Evolutionary conservation across 2,113 vertebrate species (phyloP).

Genomic region (Passer montanus): DNA sequence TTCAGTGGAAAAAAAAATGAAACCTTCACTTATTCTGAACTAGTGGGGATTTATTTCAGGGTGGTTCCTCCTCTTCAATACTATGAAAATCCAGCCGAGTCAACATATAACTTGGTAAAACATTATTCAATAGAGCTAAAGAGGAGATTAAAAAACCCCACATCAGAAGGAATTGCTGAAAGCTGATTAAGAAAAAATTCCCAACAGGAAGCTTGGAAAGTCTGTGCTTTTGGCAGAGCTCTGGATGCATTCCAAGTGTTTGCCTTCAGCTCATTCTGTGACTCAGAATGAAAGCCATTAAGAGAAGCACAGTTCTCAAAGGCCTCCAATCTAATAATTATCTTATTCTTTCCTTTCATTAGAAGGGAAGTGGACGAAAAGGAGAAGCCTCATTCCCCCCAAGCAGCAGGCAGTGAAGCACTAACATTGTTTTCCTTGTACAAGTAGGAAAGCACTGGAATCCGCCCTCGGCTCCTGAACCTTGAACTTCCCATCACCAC

Average conservation of each 20-base stretch:
- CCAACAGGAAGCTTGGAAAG: neutral
- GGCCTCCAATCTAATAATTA: neutral
- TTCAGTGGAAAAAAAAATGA: slow-evolving; percentile 3
- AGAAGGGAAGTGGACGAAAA: neutral
- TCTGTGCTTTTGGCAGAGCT: neutral
- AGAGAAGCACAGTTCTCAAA: neutral
- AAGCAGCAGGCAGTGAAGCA: neutral
- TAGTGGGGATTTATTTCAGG: neutral
- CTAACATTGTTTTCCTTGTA: slow-evolving; percentile 80
- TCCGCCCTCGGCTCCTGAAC: slow-evolving; percentile 82
- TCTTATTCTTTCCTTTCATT: neutral
- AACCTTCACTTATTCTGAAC: slow-evolving; percentile 1
- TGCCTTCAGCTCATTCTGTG: neutral
- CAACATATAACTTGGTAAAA: neutral
- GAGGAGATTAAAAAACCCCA: neutral
- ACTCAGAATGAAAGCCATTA: neutral
- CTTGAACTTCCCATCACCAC: slow-evolving; percentile 79
- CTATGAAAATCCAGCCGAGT: neutral
- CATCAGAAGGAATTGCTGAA: neutral
- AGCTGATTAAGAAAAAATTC: neutral
- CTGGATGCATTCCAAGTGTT: neutral
- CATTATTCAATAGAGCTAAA: neutral
- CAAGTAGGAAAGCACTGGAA: slow-evolving; percentile 82
- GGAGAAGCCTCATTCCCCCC: neutral
- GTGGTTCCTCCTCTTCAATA: neutral